These are phyloP conservation scores for Holocentrus rufus DNA, from an alignment of 2,797 vertebrate species.

Conservation along the genomic window DNA sequence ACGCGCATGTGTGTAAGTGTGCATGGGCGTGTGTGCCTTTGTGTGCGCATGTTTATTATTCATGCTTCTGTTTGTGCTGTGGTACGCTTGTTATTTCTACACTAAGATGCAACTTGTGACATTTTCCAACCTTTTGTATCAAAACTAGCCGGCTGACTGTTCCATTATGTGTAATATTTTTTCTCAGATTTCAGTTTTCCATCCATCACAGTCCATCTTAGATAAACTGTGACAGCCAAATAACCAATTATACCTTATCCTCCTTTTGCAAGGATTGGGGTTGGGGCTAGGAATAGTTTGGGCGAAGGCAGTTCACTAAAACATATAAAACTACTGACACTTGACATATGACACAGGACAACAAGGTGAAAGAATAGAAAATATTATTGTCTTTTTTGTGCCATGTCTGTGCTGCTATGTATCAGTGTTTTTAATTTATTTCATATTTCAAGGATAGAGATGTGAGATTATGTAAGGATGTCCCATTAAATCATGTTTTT, in stretches of 20 bases:
- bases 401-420: constrained; percentile 3
- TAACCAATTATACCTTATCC: constrained; percentile 60
- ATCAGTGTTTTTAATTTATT: constrained; percentile 8
- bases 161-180: constrained; percentile 51
- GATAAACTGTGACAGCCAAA: constrained; percentile 53
- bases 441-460: constrained; percentile 4
- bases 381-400: not conserved
- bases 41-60: constrained; percentile 68
- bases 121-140: constrained; percentile 73
- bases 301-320: constrained; percentile 12
- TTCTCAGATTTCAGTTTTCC: constrained; percentile 64
- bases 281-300: constrained; percentile 14
- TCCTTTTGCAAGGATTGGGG: constrained; percentile 33
- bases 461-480: constrained; percentile 2
- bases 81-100: constrained; percentile 67
- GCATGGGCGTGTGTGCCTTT: not conserved
- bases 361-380: constrained; percentile 20
- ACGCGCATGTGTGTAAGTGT: not conserved
- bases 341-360: constrained; percentile 33
- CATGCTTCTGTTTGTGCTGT: constrained; percentile 66
- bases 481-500: constrained; percentile 13
- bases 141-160: constrained; percentile 55
- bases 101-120: constrained; percentile 65
- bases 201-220: constrained; percentile 57
- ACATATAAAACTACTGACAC: constrained; percentile 47